Evolutionary conservation across 2,888 invertebrate species (phyloP).

Genomic region (Acanthopleura granulata): DNA sequence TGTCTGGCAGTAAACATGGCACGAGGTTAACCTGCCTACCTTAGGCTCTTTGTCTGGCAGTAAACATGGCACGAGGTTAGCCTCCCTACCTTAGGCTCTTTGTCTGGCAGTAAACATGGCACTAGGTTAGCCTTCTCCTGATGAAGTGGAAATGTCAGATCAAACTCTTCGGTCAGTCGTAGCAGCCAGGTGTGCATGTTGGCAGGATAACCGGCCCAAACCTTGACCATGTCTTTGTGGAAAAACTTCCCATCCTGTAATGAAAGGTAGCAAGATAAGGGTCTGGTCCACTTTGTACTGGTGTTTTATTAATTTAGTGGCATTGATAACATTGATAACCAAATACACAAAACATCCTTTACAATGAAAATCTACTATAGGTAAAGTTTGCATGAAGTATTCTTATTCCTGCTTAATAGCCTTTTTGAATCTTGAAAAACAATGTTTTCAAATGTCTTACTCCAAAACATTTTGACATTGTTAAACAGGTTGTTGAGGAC

Average conservation of each 20-base stretch:
- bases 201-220: slow-evolving; percentile 60
- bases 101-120: slow-evolving; percentile 63
- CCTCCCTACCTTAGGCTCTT: slow-evolving; percentile 46
- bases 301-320: too few species aligned
- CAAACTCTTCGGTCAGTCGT: slow-evolving; percentile 66
- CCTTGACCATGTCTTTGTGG: slow-evolving; percentile 52
- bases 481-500: too few species aligned
- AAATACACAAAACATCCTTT: too few species aligned
- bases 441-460: too few species aligned
- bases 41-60: background rate
- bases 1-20: background rate
- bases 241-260: slow-evolving; percentile 60
- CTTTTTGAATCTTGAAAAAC: too few species aligned
- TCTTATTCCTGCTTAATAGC: too few species aligned
- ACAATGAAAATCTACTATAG: too few species aligned
- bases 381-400: too few species aligned
- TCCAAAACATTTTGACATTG: too few species aligned
- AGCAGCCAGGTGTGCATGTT: slow-evolving; percentile 66
- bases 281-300: too few species aligned
- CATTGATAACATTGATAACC: too few species aligned
- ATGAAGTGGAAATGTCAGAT: slow-evolving; percentile 62
- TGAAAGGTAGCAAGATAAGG: background rate
- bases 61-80: background rate
- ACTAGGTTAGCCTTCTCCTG: slow-evolving; percentile 59
- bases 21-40: background rate